These are phyloP conservation scores for Crotalus viridis DNA, from an alignment of 2,113 vertebrate species.

Conservation along the genomic window DNA sequence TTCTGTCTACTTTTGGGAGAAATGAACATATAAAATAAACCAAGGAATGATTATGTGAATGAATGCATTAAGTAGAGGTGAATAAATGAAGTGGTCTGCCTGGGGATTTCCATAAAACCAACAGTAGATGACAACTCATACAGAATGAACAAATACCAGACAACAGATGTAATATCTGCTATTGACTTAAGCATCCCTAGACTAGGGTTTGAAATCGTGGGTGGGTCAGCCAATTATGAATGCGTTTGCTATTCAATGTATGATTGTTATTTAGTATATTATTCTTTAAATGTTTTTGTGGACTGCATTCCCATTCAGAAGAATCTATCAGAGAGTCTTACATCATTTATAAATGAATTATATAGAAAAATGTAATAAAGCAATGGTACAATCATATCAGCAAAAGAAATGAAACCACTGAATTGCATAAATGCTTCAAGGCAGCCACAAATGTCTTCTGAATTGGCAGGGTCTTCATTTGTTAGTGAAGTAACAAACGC, in stretches of 20 bases:
- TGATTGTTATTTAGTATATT: neutral
- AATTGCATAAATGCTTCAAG: neutral
- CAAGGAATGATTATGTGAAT: constrained; percentile 25
- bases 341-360: neutral
- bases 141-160: constrained; percentile 17
- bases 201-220: neutral
- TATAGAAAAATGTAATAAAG: neutral
- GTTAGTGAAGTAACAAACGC: neutral
- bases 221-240: neutral
- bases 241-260: neutral
- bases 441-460: neutral
- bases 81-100: constrained; percentile 39
- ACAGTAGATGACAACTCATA: constrained; percentile 42
- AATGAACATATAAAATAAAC: constrained; percentile 59
- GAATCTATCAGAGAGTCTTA: neutral
- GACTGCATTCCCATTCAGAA: neutral
- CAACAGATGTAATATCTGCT: constrained; percentile 13
- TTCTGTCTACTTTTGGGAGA: constrained; percentile 42
- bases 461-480: neutral
- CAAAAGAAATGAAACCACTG: neutral
- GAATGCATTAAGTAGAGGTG: constrained; percentile 28
- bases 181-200: neutral
- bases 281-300: neutral
- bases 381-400: neutral
- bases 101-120: constrained; percentile 54